Conservation (phyloP, 2,888 invertebrate genomes). For the Pseudanteris insignis region DNA sequence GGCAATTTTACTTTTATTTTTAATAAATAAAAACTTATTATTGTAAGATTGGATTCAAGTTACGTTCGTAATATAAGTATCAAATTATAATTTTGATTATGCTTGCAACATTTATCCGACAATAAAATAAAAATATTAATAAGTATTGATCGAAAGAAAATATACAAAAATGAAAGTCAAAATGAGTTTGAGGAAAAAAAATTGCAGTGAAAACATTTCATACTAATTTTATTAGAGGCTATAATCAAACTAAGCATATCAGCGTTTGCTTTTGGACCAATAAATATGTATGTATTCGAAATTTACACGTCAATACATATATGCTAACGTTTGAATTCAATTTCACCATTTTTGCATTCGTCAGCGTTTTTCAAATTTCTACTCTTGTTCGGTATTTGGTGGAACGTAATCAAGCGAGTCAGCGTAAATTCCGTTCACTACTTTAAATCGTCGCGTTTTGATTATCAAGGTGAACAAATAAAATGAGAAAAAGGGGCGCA, state of each 20-base stretch:
- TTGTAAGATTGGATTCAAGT: no score
- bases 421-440: slow-evolving; percentile 1
- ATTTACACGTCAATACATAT: slow-evolving; percentile 6
- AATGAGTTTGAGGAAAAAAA: no score
- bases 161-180: no score
- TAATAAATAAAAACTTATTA: no score
- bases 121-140: no score
- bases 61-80: no score
- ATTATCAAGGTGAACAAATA: background rate
- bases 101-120: no score
- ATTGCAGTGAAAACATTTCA: no score
- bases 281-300: slow-evolving; percentile 33
- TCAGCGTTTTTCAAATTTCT: slow-evolving; percentile 27
- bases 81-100: no score
- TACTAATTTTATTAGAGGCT: slow-evolving; percentile 10
- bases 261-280: slow-evolving; percentile 5
- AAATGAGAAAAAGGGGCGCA: background rate
- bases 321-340: slow-evolving; percentile 17
- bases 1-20: no score
- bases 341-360: slow-evolving; percentile 19
- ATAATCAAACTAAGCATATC: slow-evolving; percentile 12
- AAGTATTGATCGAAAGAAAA: no score
- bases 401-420: slow-evolving; percentile 28
- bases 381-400: slow-evolving; percentile 13
- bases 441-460: slow-evolving; percentile 4